Conservation (phyloP, 2,797 vertebrate genomes). For the Rhynchonycteris naso region DNA sequence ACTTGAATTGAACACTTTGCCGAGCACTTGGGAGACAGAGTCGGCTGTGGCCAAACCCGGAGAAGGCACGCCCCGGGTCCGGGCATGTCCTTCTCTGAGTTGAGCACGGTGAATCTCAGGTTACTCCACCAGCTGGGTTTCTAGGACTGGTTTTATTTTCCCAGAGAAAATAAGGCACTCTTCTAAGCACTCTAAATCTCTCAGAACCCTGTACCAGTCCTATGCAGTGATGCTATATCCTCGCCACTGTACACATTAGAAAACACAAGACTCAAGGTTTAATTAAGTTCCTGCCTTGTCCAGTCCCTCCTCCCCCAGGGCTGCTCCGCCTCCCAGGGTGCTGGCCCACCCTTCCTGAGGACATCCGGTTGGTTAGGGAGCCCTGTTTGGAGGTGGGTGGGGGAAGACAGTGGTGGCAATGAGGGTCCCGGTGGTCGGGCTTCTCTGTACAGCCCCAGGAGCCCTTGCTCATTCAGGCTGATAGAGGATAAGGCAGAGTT, state of each 20-base stretch:
- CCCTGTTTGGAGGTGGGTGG: fast-evolving
- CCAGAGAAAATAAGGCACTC: background rate
- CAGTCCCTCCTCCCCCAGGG: background rate
- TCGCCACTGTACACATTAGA: background rate
- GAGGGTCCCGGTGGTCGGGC: background rate
- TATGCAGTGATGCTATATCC: background rate
- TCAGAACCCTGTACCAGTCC: background rate
- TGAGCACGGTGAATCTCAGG: background rate
- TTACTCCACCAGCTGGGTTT: background rate
- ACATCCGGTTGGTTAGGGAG: background rate
- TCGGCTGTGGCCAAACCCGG: background rate
- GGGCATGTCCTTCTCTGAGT: background rate
- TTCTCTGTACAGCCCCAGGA: background rate
- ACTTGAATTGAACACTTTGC: background rate
- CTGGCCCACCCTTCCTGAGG: background rate
- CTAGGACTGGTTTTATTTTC: background rate
- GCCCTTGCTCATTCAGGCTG: background rate
- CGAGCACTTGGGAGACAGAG: background rate
- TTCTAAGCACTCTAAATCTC: background rate
- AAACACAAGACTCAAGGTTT: background rate
- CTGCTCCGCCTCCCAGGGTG: background rate
- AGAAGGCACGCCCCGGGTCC: background rate
- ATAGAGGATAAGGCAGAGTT: background rate
- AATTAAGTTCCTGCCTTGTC: background rate
- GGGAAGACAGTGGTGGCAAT: background rate